Conservation (phyloP, 2,888 invertebrate genomes). For the Idaea straminata region DNA sequence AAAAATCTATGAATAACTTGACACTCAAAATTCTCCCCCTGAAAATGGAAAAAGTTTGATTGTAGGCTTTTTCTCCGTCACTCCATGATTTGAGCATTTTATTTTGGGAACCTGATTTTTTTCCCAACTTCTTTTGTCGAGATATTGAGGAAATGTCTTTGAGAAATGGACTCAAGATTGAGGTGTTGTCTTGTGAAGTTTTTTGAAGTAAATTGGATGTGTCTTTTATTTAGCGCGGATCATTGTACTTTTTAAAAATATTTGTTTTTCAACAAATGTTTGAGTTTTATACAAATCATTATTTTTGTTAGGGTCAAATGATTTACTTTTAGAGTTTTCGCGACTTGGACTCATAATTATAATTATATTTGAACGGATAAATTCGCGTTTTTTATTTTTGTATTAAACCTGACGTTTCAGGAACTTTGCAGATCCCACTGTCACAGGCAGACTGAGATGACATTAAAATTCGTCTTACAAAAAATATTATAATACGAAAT, state of each 20-base stretch:
- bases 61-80: constrained; percentile 65
- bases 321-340: no score
- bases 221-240: not conserved
- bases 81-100: constrained; percentile 62
- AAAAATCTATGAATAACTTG: constrained; percentile 22
- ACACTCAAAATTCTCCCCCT: constrained; percentile 51
- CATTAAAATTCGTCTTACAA: no score
- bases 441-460: no score
- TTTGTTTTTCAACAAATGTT: not conserved
- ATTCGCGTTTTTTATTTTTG: no score
- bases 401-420: no score
- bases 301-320: not conserved
- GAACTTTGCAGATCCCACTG: no score
- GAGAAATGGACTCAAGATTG: constrained; percentile 16
- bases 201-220: constrained; percentile 7
- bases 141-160: constrained; percentile 25
- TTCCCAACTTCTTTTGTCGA: constrained; percentile 30
- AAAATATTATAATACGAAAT: no score
- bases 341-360: no score
- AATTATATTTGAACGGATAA: no score
- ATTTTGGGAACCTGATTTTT: constrained; percentile 39
- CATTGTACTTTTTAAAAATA: not conserved
- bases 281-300: not conserved
- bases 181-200: constrained; percentile 21
- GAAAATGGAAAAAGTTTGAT: constrained; percentile 77